Evolutionary conservation across 2,888 invertebrate genomes (phyloP), one percentile per base, ranked within the genome.

Genomic region (Drosophila demipolita): DNA sequence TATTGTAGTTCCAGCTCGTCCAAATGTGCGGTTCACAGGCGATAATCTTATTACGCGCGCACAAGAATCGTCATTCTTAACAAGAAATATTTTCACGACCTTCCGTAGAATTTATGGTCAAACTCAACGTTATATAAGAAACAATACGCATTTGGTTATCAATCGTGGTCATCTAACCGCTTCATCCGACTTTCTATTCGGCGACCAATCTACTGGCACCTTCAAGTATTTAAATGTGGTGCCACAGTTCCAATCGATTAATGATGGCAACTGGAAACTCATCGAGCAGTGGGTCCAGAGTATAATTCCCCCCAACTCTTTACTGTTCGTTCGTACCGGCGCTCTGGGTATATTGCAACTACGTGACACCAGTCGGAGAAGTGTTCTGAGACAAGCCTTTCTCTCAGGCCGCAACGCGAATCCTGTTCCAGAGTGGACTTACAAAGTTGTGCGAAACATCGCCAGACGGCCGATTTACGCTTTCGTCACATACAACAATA

Each of bases 161-260:
- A 89, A 94, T 12, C 89, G 93, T 23, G 94, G 94, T 26, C 94
- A 94, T 83, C 77, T 94, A 26, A 90, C 93, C 0, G 93, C 94
- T 0, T 93, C 93, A 61, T 91, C 91, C 0, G 94, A 94, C 83
- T 93, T 93, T 69, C 90, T 94, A 9, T 94, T 92, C 75, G 91
- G 87, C 1, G 75, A 90, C 5, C 92, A 94, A 64, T 94, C 94
- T 66, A 81, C 84, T 20, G 92, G 93, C 0, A 94, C 94, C 1
- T 94, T 93, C 84, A 93, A 93, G 72, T 94, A 93, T 74, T 86
- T 94, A 1, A 94, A 94, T 78, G 92, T 90, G 0, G 93, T 93
- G 2, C 94, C 94, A 0, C 94, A 94, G 71, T 94, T 94, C 93
- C 91, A 93, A 73, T 91, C 91, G 1, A 94, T 95, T 75, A 95